A percentile compares a stretch with the other conserved stretches of the same genome.
Conservation (phyloP, 2,797 vertebrate species). For the Smutsia temminckii region DNA sequence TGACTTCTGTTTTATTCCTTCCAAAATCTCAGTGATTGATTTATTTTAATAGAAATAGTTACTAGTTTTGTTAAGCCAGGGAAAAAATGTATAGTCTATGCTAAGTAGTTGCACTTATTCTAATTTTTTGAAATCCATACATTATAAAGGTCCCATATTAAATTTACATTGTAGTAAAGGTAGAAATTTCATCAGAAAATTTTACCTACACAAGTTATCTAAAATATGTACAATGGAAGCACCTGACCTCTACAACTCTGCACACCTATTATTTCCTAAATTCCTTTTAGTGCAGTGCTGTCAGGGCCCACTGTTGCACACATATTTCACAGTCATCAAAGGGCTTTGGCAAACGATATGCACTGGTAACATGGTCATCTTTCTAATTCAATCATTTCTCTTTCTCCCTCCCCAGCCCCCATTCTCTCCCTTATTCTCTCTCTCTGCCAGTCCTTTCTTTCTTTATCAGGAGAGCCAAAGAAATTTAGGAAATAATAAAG, state of each 20-base stretch:
- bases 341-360: neutral
- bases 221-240: neutral
- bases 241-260: neutral
- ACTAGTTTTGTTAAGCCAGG: neutral
- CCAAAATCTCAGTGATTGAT: neutral
- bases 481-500: neutral
- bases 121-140: neutral
- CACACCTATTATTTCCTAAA: neutral
- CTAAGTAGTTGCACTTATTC: neutral
- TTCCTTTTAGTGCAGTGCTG: neutral
- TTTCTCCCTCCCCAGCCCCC: accelerated
- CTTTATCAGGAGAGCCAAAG: neutral
- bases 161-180: neutral
- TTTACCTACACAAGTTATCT: neutral
- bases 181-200: neutral
- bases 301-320: neutral
- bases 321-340: neutral
- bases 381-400: neutral
- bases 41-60: neutral
- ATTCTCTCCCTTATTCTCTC: neutral
- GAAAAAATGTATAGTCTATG: neutral
- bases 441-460: neutral
- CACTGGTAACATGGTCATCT: neutral
- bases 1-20: slow-evolving; percentile 28
- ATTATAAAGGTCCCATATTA: neutral